Conservation (phyloP, 1,140 invertebrate genomes). For the Ditylenchus dipsaci region DNA sequence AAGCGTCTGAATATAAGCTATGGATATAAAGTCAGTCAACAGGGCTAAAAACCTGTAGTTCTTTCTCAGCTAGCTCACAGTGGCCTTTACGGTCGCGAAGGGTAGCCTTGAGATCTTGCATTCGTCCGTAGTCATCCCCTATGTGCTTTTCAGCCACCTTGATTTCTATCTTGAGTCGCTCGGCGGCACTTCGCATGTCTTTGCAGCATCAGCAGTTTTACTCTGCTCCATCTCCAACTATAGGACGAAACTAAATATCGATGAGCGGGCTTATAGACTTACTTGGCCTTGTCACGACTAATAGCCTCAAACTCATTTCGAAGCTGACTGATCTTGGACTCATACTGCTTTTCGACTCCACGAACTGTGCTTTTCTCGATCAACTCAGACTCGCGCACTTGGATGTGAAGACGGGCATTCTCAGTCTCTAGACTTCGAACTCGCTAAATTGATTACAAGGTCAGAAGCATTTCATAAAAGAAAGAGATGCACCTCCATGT, state of each 20-base stretch:
- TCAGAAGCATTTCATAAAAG: background rate
- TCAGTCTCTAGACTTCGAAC: conserved; percentile 40
- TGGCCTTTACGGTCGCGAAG: no score
- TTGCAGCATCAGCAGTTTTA: conserved; percentile 8
- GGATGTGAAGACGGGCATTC: conserved; percentile 40
- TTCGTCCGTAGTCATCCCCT: no score
- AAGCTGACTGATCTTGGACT: conserved; percentile 42
- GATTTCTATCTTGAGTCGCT: background rate
- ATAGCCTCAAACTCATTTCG: conserved; percentile 27
- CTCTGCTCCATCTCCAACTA: conserved; percentile 30
- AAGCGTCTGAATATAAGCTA: conserved; percentile 68
- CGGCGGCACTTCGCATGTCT: background rate
- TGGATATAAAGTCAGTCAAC: no score
- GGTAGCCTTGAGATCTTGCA: no score
- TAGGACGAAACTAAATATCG: background rate
- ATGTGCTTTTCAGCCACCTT: no score
- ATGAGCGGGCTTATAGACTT: background rate
- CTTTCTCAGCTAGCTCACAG: no score
- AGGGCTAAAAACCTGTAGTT: no score
- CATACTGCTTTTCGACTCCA: conserved; percentile 13
- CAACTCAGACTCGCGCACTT: conserved; percentile 37
- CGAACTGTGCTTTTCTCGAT: conserved; percentile 35
- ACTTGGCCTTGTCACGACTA: conserved; percentile 31
- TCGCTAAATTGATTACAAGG: conserved; percentile 11
- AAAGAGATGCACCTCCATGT: conserved; percentile 29